Evolutionary conservation across 2,888 invertebrate species (phyloP), one percentile per base, ranked within the genome.

Genomic region (Apodemia zela): DNA sequence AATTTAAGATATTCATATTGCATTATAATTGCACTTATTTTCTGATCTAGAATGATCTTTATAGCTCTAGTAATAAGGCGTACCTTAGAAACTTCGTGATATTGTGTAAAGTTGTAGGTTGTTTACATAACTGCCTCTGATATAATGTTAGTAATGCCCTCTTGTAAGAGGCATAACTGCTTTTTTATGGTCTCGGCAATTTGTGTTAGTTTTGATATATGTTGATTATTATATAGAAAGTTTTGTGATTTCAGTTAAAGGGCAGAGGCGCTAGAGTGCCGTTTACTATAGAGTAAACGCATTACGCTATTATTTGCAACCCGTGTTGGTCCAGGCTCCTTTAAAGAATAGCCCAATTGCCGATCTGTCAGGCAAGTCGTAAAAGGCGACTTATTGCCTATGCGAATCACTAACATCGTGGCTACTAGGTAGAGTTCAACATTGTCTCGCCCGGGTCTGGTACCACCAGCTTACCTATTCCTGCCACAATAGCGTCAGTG

Each of bases 71-170:
- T 25, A 1, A 21, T 54, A 54, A 54, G 47, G 18, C 33, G 13
- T 25, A 15, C 13, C 18, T 25, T 54, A 25, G 25, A 15, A 1
- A n/a, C 7, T 17, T 54, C 5, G 51, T 54, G 13, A 3, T 15
- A 54, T 54, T 54, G 51, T 54, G 51, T 21, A 25, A 54, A 25
- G 13, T 54, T 54, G 51, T 54, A 54, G 51, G 25, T 54, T 54
- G 51, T 25, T 54, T 54, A 54, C 51, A 21, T 54, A 54, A 54
- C 51, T 54, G 21, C 51, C 13, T 25, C 11, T 54, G 51, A 54
- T 54, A 54, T 54, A 54, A 54, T 54, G 51, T 25, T 25, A 15
- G 51, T 25, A 54, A 54, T 54, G 51, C 51, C 11, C 51, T 54
- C 54, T 15, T 15, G 25, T 54, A 25, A 54, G 3, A 15, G 21